Percentiles rank a stretch among this genome's conserved stretches.
These are phyloP conservation scores for Peromyscus nudipes DNA, from an alignment of 2,797 vertebrate genomes.

Conservation along the genomic window DNA sequence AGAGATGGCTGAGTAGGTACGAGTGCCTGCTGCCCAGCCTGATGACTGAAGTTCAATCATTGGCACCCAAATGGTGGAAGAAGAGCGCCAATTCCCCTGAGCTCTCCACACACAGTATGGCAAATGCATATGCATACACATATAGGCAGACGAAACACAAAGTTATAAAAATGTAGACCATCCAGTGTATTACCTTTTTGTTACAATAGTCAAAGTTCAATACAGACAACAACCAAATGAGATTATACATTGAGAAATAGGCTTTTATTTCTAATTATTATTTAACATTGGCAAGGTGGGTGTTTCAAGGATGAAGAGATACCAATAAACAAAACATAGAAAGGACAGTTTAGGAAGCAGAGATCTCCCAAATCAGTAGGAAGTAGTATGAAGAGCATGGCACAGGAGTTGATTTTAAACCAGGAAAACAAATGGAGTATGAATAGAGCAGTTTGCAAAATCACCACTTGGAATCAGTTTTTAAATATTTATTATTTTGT, in stretches of 20 bases:
- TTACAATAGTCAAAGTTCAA: conserved; percentile 4
- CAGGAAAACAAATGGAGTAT: background rate
- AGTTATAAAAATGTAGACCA: background rate
- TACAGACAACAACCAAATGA: conserved; percentile 27
- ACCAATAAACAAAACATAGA: background rate
- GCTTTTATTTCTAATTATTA: background rate
- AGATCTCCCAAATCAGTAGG: background rate
- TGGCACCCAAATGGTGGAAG: background rate
- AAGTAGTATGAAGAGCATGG: background rate
- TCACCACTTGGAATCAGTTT: background rate
- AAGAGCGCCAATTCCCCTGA: background rate
- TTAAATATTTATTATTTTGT: conserved; percentile 43
- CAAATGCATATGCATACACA: background rate
- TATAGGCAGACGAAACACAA: background rate
- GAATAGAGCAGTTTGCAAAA: conserved; percentile 31
- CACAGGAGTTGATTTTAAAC: conserved; percentile 11
- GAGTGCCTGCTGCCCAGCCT: background rate
- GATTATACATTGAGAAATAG: background rate
- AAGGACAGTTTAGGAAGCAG: background rate
- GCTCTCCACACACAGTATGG: background rate
- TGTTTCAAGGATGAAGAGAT: background rate
- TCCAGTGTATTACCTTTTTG: background rate
- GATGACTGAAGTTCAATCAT: background rate
- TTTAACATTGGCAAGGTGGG: conserved; percentile 27
- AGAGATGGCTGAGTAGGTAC: background rate